Evolutionary conservation across 2,797 vertebrate species (phyloP).

Genomic region (Gymnothorax javanicus): DNA sequence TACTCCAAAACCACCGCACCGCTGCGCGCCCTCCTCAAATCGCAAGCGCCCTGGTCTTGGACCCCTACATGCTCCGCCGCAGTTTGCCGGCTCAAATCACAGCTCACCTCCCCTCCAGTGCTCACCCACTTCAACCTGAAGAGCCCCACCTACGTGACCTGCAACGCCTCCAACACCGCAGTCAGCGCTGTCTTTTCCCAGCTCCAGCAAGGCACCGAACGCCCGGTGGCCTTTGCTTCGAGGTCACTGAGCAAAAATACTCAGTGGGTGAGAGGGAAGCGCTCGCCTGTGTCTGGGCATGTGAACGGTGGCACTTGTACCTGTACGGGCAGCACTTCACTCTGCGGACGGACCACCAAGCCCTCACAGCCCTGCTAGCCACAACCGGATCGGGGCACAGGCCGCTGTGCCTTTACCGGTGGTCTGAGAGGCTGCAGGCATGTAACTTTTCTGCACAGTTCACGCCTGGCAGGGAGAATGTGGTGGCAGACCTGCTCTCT

Average conservation of each 20-base stretch:
- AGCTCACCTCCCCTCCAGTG: background rate
- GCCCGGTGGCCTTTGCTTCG: background rate
- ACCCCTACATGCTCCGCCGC: too few species aligned
- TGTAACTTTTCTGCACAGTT: too few species aligned
- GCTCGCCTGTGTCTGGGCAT: background rate
- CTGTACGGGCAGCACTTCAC: conserved; percentile 17
- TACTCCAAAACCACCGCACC: background rate
- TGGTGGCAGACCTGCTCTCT: too few species aligned
- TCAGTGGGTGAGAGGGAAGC: background rate
- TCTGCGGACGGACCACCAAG: conserved; percentile 4
- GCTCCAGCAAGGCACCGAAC: background rate
- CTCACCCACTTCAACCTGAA: background rate
- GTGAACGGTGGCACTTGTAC: conserved; percentile 19
- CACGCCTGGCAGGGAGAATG: too few species aligned
- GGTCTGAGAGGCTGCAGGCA: too few species aligned
- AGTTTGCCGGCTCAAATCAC: background rate
- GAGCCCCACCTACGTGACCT: conserved; percentile 14
- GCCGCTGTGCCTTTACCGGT: too few species aligned
- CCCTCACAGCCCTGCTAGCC: background rate
- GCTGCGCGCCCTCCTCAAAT: background rate
- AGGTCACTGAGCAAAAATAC: conserved; percentile 7
- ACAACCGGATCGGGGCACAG: too few species aligned
- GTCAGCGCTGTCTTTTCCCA: conserved; percentile 30
- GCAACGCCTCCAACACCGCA: conserved; percentile 15
- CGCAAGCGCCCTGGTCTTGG: too few species aligned